Evolutionary conservation across 2,113 vertebrate genomes (phyloP), one percentile per base, ranked within the genome.

Genomic region (Empidonax alnorum): DNA sequence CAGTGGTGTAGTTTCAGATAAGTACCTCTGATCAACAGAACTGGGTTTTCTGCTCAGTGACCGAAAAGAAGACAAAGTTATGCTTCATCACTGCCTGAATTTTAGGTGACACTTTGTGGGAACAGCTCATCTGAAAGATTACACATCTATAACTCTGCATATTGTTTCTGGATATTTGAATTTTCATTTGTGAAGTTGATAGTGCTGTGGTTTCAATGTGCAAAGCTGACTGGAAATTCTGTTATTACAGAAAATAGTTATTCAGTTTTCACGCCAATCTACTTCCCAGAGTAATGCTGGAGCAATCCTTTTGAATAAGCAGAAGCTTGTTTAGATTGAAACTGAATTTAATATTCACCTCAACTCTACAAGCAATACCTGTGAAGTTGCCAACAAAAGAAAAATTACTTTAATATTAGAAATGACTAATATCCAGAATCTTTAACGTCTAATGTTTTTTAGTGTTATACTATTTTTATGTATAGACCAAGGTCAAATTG

Each of bases 141-240:
- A 50, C 28, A 24, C n/a, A 81, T 23, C 65, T 74, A 7, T 88
- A 86, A 77, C 49, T 87, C 41, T 77, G 14, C 17, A 59, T 77
- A 86, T 55, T 92, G 31, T 92, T 92, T 78, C 77, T 71, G 61
- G 47, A 59, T 67, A 24, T 86, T 77, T 89, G 23, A 92, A 87
- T 78, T 92, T 89, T 77, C 14, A 6, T 77, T 77, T 67, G 37
- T 83, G 55, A 77, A 23, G 37, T 14, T 85, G 53, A 10, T 77
- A 74, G 25, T 71, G 42, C 22, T 80, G 12, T 2, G 1, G 42
- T 88, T 94, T 81, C 73, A 84, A 50, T 41, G 22, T 59, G 30
- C 39, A 86, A 93, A 94, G 16, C 35, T 5, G 3, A 67, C 39
- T 63, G 73, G 23, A 94, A 94, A 77, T 95, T 76, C 59, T 74